A percentile compares a stretch with the other conserved stretches of the same genome.
phyloP scores from a whole-genome alignment of 1,140 invertebrate species.

The Drosophila ogumai region DNA sequence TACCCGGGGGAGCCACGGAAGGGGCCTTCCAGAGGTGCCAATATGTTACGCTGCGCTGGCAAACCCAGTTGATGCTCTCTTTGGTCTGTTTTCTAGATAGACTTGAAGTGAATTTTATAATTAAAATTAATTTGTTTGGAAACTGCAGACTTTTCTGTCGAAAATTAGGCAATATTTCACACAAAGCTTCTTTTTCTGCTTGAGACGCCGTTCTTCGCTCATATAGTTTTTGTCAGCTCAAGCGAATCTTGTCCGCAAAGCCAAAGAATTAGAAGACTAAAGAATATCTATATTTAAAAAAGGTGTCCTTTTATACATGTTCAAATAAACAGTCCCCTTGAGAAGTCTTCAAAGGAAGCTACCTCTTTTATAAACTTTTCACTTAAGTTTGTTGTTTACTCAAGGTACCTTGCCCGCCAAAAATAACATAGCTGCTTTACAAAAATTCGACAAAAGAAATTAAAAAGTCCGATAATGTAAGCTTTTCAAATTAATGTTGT shows the following conservation, averaged over 20 bases:
- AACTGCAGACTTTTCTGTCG: too few relatives aligned
- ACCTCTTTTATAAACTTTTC: neutral
- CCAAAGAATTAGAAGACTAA: neutral
- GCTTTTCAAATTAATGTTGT: neutral
- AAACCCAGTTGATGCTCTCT: conserved; percentile 6
- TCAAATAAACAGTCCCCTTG: neutral
- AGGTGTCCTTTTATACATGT: neutral
- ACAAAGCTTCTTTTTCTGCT: neutral
- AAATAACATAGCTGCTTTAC: too few relatives aligned
- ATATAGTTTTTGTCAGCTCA: neutral
- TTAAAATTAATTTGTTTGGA: neutral
- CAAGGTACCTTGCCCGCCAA: too few relatives aligned
- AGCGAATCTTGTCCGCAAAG: neutral
- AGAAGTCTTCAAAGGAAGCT: neutral
- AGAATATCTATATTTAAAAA: neutral
- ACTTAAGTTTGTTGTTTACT: too few relatives aligned
- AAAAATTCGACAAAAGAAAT: too few relatives aligned
- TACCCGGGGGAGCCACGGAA: neutral
- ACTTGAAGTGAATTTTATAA: neutral
- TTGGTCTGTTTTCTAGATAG: neutral
- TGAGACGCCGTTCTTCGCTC: neutral
- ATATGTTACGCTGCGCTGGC: conserved; percentile 15
- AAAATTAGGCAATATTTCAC: neutral
- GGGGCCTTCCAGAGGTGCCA: conserved; percentile 28
- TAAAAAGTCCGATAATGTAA: too few relatives aligned